These are phyloP conservation scores for Clarias pachynema DNA, from an alignment of 2,797 vertebrate species.

Conservation along the genomic window DNA sequence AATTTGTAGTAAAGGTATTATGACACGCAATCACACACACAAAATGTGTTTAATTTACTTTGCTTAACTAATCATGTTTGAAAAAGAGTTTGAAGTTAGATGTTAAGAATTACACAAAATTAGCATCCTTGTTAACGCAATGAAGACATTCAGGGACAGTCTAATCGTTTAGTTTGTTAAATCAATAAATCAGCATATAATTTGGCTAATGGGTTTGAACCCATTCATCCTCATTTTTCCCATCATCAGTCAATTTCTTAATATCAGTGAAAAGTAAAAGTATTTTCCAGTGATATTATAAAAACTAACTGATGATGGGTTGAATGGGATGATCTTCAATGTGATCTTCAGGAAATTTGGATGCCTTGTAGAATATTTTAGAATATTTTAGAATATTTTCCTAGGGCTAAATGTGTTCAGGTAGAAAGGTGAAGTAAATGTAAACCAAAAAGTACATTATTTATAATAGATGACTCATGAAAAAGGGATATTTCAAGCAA, in stretches of 20 bases:
- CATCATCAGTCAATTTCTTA: neutral
- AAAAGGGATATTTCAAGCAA: neutral
- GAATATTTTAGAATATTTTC: neutral
- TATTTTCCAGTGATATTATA: no score
- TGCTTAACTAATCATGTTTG: neutral
- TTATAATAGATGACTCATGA: neutral
- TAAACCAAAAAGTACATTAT: neutral
- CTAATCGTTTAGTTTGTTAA: neutral
- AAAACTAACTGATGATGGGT: no score
- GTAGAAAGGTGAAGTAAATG: neutral
- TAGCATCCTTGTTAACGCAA: no score
- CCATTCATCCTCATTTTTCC: neutral
- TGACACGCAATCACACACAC: no score
- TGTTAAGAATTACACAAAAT: no score
- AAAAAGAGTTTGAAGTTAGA: neutral
- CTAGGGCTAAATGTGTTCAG: neutral
- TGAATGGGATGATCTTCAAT: no score
- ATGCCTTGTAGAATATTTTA: neutral
- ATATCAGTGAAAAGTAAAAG: no score
- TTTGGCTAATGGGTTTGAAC: neutral
- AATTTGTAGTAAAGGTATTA: no score
- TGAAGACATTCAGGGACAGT: neutral
- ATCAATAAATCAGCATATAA: neutral
- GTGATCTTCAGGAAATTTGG: neutral
- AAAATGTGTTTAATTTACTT: neutral